phyloP scores from a whole-genome alignment of 2,888 invertebrate species.

The Agrochola litura region DNA sequence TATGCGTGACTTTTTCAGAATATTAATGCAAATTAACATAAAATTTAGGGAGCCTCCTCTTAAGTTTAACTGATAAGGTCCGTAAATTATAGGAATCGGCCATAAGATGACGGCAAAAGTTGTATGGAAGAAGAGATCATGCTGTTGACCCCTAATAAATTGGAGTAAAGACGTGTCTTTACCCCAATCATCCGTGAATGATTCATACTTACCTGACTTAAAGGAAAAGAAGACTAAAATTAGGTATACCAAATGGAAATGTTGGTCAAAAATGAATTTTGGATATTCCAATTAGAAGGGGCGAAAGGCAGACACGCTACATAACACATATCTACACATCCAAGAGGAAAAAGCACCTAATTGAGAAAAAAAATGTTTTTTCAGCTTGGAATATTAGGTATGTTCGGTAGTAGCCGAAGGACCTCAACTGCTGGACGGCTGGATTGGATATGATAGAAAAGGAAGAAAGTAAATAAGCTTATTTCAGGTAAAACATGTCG shows the following conservation, averaged over 20 bases:
- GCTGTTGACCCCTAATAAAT: background rate
- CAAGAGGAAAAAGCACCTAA: background rate
- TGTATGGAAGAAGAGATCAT: background rate
- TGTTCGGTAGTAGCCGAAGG: background rate
- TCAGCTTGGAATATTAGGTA: background rate
- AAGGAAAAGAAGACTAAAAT: background rate
- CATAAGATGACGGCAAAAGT: background rate
- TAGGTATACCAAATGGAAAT: too few species aligned
- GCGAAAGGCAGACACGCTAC: background rate
- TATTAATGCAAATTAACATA: too few species aligned
- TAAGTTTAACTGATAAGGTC: too few species aligned
- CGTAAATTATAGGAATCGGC: too few species aligned
- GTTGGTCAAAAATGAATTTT: background rate
- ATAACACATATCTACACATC: background rate
- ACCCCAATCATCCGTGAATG: background rate
- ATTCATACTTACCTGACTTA: background rate
- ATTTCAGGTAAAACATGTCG: too few species aligned
- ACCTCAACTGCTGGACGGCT: background rate
- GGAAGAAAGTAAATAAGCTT: too few species aligned
- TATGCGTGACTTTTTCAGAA: too few species aligned
- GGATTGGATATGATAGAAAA: background rate
- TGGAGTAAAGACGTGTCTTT: background rate
- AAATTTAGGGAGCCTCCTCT: too few species aligned
- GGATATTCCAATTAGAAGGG: conserved; percentile 6
- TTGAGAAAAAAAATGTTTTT: background rate